Conservation (phyloP, 30 jellyfish, hydroid and myxozoan genomes). For the Aurelia aurita complex sp. Pacific region DNA sequence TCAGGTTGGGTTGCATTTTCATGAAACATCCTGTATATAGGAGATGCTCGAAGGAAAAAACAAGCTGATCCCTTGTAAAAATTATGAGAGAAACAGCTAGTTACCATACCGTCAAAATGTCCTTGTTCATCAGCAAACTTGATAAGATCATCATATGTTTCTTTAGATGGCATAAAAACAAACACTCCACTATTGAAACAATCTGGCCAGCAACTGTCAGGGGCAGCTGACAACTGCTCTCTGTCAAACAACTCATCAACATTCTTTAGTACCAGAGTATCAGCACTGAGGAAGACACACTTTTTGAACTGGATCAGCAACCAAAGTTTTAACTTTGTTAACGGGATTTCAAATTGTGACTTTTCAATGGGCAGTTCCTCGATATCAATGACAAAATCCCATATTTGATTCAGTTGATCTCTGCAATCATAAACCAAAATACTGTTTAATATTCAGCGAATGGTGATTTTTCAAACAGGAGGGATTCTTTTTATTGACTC, state of each 20-base stretch:
- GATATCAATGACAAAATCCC: conserved; percentile 81
- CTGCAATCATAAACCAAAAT: conserved; percentile 28
- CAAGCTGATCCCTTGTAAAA: too few relatives aligned
- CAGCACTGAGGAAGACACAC: conserved; percentile 98
- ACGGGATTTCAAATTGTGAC: conserved; percentile 88
- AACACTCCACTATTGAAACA: conserved; percentile 98
- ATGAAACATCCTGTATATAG: neutral
- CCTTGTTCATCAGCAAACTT: conserved; percentile 80
- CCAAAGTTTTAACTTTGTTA: conserved; percentile 90
- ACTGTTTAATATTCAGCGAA: too few relatives aligned
- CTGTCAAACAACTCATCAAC: conserved; percentile 90
- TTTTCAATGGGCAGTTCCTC: conserved; percentile 41
- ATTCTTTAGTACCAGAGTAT: conserved; percentile 82
- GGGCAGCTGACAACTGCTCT: conserved; percentile 94
- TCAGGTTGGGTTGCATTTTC: too few relatives aligned
- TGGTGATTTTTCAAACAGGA: too few relatives aligned
- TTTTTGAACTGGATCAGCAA: conserved; percentile 77
- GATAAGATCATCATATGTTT: conserved; percentile 78
- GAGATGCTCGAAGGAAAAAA: too few relatives aligned
- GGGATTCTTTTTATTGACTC: too few relatives aligned
- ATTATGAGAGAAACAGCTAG: conserved; percentile 16
- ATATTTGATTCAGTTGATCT: conserved; percentile 32
- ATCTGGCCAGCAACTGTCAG: conserved; percentile 99
- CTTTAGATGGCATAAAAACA: conserved; percentile 87
- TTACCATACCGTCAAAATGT: conserved; percentile 89